Evolutionary conservation across 2,888 invertebrate species (phyloP).

Genomic region (Stenodera caucasica): DNA sequence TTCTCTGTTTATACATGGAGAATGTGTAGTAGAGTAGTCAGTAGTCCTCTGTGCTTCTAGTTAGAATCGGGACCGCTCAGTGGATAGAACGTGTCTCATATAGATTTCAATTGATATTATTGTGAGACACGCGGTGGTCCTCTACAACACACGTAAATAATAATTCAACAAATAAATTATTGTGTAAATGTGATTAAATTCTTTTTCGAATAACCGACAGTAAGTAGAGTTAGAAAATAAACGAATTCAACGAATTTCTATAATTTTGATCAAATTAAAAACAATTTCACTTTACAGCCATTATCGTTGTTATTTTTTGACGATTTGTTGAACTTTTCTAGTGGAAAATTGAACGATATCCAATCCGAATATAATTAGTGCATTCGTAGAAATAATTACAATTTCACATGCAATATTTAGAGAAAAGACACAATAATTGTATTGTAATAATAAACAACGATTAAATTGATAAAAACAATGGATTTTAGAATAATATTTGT

Average conservation of each 20-base stretch:
- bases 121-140: not conserved
- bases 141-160: too few relatives aligned
- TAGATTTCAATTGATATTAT: slow-evolving; percentile 3
- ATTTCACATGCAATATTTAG: not conserved
- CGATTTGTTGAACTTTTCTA: not conserved
- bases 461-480: not conserved
- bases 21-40: not conserved
- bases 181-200: not conserved
- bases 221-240: too few relatives aligned
- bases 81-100: slow-evolving; percentile 3
- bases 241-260: too few relatives aligned
- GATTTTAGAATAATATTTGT: not conserved
- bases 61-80: slow-evolving; percentile 5
- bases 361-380: not conserved
- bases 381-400: not conserved
- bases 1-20: not conserved
- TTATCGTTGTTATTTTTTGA: not conserved
- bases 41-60: not conserved
- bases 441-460: not conserved
- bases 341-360: not conserved
- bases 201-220: too few relatives aligned
- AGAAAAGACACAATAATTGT: not conserved
- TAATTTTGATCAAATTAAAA: not conserved
- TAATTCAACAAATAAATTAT: not conserved
- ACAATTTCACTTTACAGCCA: not conserved